Base-by-base conservation (phyloP, 2,888 invertebrate species). In the Podotricha telesiphe region DNA sequence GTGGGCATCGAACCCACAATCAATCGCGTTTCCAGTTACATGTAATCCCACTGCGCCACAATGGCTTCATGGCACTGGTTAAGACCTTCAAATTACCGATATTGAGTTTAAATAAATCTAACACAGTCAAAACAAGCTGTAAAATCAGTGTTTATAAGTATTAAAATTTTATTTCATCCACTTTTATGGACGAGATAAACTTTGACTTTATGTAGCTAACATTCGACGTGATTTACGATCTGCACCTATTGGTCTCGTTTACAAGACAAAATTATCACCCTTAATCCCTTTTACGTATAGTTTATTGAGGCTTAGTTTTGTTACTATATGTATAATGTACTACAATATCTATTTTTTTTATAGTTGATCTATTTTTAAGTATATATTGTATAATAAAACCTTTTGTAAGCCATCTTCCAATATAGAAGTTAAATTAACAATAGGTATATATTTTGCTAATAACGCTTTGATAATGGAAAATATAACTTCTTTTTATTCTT, bases 141-240 rank as follows among this genome's bases (percentile, higher is more conserved):
- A 72, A 70, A 69, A 67, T 55, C 67, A 65, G 66, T 65, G 67
- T 69, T 72, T 69, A 65, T 61, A 22, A 55, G 50, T 65, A 65
- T 68, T 67, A 64, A 70, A 67, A 67, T 70, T 70, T 71, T 69
- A 71, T 71, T 61, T 63, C 58, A 48, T 37, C 22, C 58, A 56
- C 55, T 69, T 72, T 70, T 69, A 72, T 72, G 65, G 72, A 20
- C 20, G 61, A 67, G 69, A 69, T 72, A 70, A 69, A 72, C 55
- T 69, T 45, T 64, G 20, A 64, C 42, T 72, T 72, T 70, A 72
- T 64, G 69, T 61, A 55, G 64, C 11, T 42, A 69, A 42, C 48
- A 68, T 67, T 53, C 58, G 53, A 55, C 34, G 42, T 71, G 69
- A 71, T 72, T 72, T 72, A 72, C 67, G 72, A 70, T 56, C 28